Evolutionary conservation across 2,888 invertebrate genomes (phyloP).

Genomic region (Dioctria linearis): DNA sequence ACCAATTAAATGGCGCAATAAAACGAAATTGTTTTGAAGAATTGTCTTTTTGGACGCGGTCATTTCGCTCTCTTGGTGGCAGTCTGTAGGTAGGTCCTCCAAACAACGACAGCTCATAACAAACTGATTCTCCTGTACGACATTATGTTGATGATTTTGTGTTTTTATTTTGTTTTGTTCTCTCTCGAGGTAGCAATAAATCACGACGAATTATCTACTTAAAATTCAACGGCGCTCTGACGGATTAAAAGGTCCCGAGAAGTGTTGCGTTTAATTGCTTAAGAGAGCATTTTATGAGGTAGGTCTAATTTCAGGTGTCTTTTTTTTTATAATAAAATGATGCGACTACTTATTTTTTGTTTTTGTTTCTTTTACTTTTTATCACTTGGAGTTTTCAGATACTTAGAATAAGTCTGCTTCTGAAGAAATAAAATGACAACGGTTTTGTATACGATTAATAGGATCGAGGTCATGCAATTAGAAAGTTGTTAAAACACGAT

Average conservation of each 20-base stretch:
- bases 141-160: slow-evolving; percentile 33
- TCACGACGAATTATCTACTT: slow-evolving; percentile 35
- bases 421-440: slow-evolving; percentile 13
- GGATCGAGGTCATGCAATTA: slow-evolving; percentile 36
- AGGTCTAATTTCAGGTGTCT: slow-evolving; percentile 36
- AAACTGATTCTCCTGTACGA: slow-evolving; percentile 21
- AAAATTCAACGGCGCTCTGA: slow-evolving; percentile 39
- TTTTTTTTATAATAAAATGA: slow-evolving; percentile 14
- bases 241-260: slow-evolving; percentile 43
- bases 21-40: slow-evolving; percentile 33
- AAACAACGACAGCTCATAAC: neutral
- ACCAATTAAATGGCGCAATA: slow-evolving; percentile 12
- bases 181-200: slow-evolving; percentile 31
- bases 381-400: neutral
- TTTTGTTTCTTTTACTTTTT: no score
- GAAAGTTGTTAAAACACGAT: slow-evolving; percentile 24
- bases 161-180: no score
- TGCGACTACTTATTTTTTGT: neutral
- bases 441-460: slow-evolving; percentile 12
- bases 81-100: neutral
- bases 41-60: neutral
- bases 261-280: slow-evolving; percentile 43
- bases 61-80: neutral
- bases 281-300: slow-evolving; percentile 21
- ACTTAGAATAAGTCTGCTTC: slow-evolving; percentile 13